These are phyloP conservation scores for Lacanobia oleracea DNA, from an alignment of 2,888 invertebrate genomes.

Conservation along the genomic window DNA sequence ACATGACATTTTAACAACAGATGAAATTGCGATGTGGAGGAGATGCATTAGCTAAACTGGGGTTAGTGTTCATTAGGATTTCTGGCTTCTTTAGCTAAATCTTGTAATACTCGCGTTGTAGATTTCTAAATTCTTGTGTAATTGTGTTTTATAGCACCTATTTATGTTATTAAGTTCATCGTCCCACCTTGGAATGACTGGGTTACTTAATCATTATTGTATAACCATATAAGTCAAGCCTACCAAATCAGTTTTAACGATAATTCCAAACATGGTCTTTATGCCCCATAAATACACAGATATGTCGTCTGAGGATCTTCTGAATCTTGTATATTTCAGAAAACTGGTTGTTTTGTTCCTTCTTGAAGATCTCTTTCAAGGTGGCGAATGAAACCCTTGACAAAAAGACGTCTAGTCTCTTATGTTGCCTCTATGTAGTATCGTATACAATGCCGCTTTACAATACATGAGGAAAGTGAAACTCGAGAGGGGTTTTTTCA, in stretches of 20 bases:
- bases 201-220: slow-evolving; percentile 67
- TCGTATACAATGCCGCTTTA: slow-evolving; percentile 76
- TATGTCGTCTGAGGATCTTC: slow-evolving; percentile 12
- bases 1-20: slow-evolving; percentile 10
- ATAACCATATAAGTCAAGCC: slow-evolving; percentile 67
- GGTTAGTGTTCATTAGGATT: not conserved
- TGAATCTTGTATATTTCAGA: slow-evolving; percentile 21
- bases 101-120: not conserved
- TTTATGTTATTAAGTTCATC: slow-evolving; percentile 66
- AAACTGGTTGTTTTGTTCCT: slow-evolving; percentile 23
- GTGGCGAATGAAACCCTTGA: slow-evolving; percentile 69
- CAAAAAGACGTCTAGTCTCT: slow-evolving; percentile 74
- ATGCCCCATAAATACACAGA: slow-evolving; percentile 38
- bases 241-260: slow-evolving; percentile 68
- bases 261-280: slow-evolving; percentile 38
- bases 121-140: slow-evolving; percentile 26
- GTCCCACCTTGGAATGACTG: slow-evolving; percentile 71
- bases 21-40: not conserved
- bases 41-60: not conserved
- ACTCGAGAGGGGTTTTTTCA: slow-evolving; percentile 80
- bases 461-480: slow-evolving; percentile 82
- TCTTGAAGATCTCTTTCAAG: slow-evolving; percentile 44
- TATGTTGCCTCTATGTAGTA: slow-evolving; percentile 69
- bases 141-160: slow-evolving; percentile 3
- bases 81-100: not conserved